Base-by-base conservation (phyloP, 2,797 vertebrate genomes). In the Muscicapa striata region DNA sequence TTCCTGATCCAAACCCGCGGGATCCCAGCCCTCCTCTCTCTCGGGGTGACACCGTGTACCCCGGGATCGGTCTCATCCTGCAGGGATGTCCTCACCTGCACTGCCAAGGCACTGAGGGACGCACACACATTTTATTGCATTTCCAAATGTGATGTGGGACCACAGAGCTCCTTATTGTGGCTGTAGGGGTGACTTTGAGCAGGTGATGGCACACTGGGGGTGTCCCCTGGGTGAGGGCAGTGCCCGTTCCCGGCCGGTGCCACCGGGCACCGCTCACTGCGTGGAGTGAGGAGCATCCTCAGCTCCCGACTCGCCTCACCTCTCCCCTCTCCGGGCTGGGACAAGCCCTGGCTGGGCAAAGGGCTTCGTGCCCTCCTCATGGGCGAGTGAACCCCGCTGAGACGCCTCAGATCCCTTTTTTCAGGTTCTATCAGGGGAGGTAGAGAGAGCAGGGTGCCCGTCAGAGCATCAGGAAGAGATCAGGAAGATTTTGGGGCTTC, bases 1-100 rank as follows among this genome's bases (percentile, higher is more conserved):
- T 4, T 32, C 29, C 1, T 0, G 2, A 36, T 4, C 24, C 59
- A 1, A 4, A n/a, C 4, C 15, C 61, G 13, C 0, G 3, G 19
- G n/a, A 30, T 21, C 32, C 36, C 49, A 49, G 4, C 41, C 32
- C 57, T 43, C 13, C 30, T 26, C 34, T 14, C 30, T 24, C 48
- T 1, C 2, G 4, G 21, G 70, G 72, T 27, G 32, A 61, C n/a
- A 55, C 76, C 0, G 0, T 2, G 38, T 2, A 26, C 14, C 21
- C 70, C 2, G 0, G 24, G 51, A 34, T n/a, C 0, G 0, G 48
- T 8, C 5, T 0, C 80, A 36, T 45, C 52, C 80, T 15, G 64
- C 83, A 18, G 15, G 14, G 27, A 22, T 22, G 52, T 52, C n/a
- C 8, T 36, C 23, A 3, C 58, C 26, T 2, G 6, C 52, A 5